Evolutionary conservation across 92 coral and sea anemone species (phyloP).

Genomic region (Epizoanthus illoricatus): DNA sequence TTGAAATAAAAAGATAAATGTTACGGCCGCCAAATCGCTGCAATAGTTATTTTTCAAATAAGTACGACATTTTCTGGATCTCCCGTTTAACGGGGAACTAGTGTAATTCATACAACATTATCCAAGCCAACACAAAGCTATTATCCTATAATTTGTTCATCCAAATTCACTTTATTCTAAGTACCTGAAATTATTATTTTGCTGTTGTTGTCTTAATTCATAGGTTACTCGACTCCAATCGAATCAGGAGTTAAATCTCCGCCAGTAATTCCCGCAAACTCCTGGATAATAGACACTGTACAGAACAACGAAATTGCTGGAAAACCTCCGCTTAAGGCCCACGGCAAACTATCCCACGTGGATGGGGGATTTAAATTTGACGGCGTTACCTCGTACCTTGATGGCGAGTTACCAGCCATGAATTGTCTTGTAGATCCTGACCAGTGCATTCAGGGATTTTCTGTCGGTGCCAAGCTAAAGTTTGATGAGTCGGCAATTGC

Average conservation of each 20-base stretch:
- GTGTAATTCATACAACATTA: no score
- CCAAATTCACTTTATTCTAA: not conserved
- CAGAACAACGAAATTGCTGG: constrained; percentile 62
- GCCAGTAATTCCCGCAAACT: constrained; percentile 72
- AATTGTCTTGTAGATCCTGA: constrained; percentile 72
- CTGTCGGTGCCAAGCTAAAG: constrained; percentile 63
- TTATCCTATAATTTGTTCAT: no score
- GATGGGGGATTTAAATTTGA: constrained; percentile 77
- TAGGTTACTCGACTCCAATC: not conserved
- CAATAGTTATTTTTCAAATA: no score
- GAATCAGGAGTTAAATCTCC: constrained; percentile 61
- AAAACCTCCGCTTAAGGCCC: constrained; percentile 58
- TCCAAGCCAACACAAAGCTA: no score
- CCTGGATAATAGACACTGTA: constrained; percentile 70
- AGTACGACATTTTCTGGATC: no score
- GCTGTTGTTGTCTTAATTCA: not conserved
- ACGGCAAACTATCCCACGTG: constrained; percentile 49
- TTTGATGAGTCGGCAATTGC: constrained; percentile 62
- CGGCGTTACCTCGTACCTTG: constrained; percentile 61
- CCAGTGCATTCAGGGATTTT: constrained; percentile 61
- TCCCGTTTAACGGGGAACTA: no score
- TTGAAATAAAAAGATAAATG: no score
- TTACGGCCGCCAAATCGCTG: no score
- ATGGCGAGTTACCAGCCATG: constrained; percentile 45
- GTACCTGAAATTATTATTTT: not conserved